phyloP scores from a whole-genome alignment of 2,113 vertebrate species.

The Tichodroma muraria region DNA sequence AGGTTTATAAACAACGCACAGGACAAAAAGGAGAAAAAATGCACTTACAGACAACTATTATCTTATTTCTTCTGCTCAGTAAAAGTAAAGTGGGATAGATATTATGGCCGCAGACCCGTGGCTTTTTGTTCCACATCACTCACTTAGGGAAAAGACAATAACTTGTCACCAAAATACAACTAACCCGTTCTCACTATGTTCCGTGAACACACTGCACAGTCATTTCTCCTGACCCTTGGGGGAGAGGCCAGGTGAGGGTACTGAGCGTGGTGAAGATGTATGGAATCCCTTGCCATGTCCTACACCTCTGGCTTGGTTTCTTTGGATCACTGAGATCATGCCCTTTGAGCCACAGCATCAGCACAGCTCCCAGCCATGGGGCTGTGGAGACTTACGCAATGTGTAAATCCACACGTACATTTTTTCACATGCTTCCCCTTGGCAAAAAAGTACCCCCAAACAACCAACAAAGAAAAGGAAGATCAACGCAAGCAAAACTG shows the following conservation, averaged over 20 bases:
- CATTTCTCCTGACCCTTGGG: accelerated
- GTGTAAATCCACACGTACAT: too few relatives aligned
- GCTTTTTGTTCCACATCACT: neutral
- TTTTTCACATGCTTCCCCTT: neutral
- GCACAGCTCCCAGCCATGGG: neutral
- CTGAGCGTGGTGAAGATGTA: accelerated
- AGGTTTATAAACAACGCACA: neutral
- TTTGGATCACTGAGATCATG: neutral
- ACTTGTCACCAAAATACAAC: neutral
- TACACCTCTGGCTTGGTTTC: neutral
- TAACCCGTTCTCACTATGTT: neutral
- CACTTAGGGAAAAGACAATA: neutral
- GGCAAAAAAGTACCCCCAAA: accelerated
- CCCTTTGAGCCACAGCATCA: neutral
- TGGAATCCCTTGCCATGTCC: neutral
- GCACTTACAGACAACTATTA: neutral
- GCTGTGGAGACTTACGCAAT: accelerated
- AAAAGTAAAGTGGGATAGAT: neutral
- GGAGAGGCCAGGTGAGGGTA: neutral
- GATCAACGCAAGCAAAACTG: neutral
- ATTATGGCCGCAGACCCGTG: neutral
- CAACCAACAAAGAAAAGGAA: neutral
- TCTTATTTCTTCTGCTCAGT: neutral
- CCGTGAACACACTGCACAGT: neutral
- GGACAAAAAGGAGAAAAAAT: neutral